Base-by-base conservation (phyloP, 2,113 vertebrate species). In the Terrapene triunguis region DNA sequence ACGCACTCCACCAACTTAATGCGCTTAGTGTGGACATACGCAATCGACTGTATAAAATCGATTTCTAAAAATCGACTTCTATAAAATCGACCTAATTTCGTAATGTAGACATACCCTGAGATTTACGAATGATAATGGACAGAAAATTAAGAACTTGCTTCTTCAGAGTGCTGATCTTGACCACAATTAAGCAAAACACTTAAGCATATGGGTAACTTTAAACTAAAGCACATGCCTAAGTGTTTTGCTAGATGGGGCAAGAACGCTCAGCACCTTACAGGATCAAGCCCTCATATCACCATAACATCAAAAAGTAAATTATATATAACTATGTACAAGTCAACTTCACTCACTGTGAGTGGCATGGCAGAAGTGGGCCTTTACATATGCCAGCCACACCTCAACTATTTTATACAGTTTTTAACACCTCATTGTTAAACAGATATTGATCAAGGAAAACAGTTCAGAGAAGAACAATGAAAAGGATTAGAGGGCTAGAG, bases 351-450 rank as follows among this genome's bases (percentile, higher is more conserved):
- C n/a, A 32, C 27, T 25, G n/a, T 54, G 48, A 89, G n/a, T 12
- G 80, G 19, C 59, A 50, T 0, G 53, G 53, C 50, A 92, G 80
- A 92, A 47, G 38, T 1, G 53, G 65, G 42, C 80, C 4, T 25
- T 62, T 25, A n/a, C 5, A 16, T 32, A 19, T 0, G 19, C 42
- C 0, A 38, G 88, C 57, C 27, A 47, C 14, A 6, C 10, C 35
- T n/a, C 69, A 35, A 6, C 4, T 51, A 74, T 69, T 17, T 27
- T 42, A 16, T 51, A n/a, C 8, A 80, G 24, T 42, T 87, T 27
- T 14, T 17, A 21, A 2, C 44, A 4, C 3, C 13, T 29, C 5
- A 1, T 57, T 53, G 82, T 47, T 81, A 16, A 50, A 50, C 51
- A 53, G 50, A 48, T 72, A 21, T 14, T 72, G 10, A 1, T 59